phyloP scores from a whole-genome alignment of 2,888 invertebrate species.

The Callimorpha dominula region DNA sequence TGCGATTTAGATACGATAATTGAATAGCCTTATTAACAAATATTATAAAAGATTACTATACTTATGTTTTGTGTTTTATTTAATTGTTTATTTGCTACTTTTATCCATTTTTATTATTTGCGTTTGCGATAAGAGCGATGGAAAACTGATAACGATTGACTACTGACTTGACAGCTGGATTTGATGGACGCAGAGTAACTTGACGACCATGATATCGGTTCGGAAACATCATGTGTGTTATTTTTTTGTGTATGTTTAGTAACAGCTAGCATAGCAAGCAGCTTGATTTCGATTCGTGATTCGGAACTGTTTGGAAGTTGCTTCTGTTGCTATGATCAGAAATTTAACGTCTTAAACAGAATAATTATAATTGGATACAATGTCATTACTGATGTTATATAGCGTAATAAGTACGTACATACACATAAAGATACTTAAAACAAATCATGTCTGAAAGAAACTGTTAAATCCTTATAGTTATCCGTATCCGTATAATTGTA shows the following conservation, averaged over 20 bases:
- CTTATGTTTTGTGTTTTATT: conserved; percentile 12
- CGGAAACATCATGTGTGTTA: conserved; percentile 2
- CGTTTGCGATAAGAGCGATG: conserved; percentile 16
- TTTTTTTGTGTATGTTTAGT: not conserved
- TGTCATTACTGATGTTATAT: no score
- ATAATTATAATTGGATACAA: no score
- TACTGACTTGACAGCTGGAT: conserved; percentile 12
- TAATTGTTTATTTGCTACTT: conserved; percentile 28
- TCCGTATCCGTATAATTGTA: no score
- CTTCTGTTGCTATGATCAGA: no score
- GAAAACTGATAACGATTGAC: conserved; percentile 44
- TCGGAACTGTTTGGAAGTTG: no score
- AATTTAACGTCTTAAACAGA: no score
- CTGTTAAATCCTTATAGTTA: no score
- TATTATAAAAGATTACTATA: not conserved
- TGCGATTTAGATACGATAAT: conserved; percentile 12
- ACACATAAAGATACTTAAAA: no score
- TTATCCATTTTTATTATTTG: conserved; percentile 38
- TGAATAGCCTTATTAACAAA: conserved; percentile 1
- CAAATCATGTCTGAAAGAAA: no score
- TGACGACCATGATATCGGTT: conserved; percentile 21
- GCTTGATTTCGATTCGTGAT: no score
- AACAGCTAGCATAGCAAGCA: not conserved
- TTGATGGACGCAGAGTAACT: conserved; percentile 3
- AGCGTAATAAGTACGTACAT: no score